Evolutionary conservation across 2,888 invertebrate genomes (phyloP), one percentile per base, ranked within the genome.

Genomic region (Macrophya alboannulata): DNA sequence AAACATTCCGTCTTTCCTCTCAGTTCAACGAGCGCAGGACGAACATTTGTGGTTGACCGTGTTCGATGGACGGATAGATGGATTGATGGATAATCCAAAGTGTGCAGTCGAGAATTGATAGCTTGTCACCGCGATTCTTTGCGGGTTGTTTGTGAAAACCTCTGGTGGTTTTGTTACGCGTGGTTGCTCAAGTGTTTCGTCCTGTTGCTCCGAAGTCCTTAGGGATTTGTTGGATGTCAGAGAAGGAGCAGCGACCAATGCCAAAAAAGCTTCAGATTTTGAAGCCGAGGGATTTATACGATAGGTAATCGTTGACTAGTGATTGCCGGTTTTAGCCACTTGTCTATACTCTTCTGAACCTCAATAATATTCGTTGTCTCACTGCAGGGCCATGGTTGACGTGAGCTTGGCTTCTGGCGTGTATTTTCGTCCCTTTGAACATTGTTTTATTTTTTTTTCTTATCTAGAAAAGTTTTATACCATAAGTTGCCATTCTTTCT

Each of bases 131-230:
- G 15, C 4, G 59, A 81, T 81, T 81, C 81, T 62, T 21, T 40
- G 31, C 31, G 43, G 43, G 43, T 62, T 81, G 81, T 81, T 81
- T 81, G 81, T 81, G 43, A 43, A 62, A 43, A 81, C 40, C 55
- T 48, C 40, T 62, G 43, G 40, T 43, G 81, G 62, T 43, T 62
- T 62, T 62, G 81, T 62, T 81, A 81, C 40, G 43, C 81, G 59
- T 43, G 62, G 43, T 15, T 81, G 62, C 81, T 81, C 81, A 62
- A 81, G 81, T 40, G 81, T 81, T 40, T 59, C 59, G 43, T 59
- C 81, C 81, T 81, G 81, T 81, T 81, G 81, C 81, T 81, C 43
- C 43, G 10, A 40, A 59, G 43, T 81, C 81, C 81, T 81, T 10
- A 15, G 81, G 81, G 81, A 62, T 81, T 77, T 55, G n/a, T 43